Evolutionary conservation across 2,797 vertebrate genomes (phyloP).

Genomic region (Pithecia hirsuta): DNA sequence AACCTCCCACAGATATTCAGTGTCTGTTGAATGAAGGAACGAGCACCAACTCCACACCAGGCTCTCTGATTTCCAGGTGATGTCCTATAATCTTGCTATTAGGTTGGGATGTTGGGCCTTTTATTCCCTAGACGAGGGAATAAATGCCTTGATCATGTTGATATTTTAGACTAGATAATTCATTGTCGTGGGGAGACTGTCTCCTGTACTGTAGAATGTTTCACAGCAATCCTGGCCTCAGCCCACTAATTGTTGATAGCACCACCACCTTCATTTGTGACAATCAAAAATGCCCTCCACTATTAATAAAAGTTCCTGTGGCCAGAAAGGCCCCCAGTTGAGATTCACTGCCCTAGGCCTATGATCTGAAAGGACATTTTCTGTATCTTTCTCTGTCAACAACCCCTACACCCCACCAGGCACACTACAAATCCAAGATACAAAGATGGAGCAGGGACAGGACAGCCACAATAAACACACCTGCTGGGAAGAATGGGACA

Average conservation of each 20-base stretch:
- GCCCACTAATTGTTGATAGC: neutral
- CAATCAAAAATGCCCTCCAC: neutral
- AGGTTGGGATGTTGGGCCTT: neutral
- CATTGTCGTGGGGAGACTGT: neutral
- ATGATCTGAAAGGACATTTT: neutral
- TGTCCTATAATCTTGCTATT: neutral
- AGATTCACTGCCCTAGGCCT: neutral
- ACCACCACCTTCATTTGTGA: neutral
- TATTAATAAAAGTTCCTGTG: neutral
- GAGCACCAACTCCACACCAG: neutral
- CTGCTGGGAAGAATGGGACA: neutral
- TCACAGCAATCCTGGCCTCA: neutral
- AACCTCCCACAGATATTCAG: neutral
- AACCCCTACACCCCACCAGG: neutral
- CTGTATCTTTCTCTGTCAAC: neutral
- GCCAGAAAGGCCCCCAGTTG: neutral
- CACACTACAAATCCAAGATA: neutral
- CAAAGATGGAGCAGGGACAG: neutral
- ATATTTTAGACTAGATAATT: neutral
- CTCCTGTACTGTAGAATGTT: neutral
- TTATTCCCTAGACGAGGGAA: neutral
- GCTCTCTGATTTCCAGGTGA: neutral
- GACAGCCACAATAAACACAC: neutral
- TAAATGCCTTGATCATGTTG: neutral
- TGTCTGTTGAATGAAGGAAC: neutral